These are phyloP conservation scores for Alcedo quadribrachys DNA, from an alignment of 2,797 vertebrate species.

Conservation along the genomic window DNA sequence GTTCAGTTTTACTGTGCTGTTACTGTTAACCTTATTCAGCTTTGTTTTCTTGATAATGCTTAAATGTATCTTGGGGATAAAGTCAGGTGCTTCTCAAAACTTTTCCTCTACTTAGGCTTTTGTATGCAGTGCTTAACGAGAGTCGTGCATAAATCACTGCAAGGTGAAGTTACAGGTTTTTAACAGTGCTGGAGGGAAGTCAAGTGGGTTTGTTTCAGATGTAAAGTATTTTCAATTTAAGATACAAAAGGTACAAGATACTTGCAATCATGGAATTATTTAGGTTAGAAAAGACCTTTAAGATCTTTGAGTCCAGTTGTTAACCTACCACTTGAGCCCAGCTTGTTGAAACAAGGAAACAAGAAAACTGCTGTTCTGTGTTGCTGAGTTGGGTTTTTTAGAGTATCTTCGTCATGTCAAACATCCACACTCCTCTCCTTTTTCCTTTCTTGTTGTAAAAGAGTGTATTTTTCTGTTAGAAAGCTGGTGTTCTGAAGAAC, in stretches of 20 bases:
- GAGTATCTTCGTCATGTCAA: neutral
- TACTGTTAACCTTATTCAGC: neutral
- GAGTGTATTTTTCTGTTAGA: neutral
- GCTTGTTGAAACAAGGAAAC: neutral
- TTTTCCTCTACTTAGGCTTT: neutral
- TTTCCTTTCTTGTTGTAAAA: neutral
- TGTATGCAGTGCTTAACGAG: neutral
- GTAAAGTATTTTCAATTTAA: too few species aligned
- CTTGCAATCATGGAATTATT: neutral
- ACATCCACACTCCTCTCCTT: neutral
- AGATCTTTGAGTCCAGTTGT: neutral
- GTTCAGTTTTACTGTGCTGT: neutral
- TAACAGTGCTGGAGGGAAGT: neutral
- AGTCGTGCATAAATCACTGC: accelerated
- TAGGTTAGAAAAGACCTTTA: neutral
- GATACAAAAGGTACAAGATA: neutral
- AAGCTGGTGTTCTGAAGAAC: neutral
- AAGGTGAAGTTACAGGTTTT: neutral
- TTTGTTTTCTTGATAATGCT: neutral
- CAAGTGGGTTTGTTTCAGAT: neutral
- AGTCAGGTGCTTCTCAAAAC: neutral
- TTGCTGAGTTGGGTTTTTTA: neutral
- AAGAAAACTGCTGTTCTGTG: neutral
- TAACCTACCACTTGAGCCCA: neutral
- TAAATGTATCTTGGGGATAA: neutral